These are phyloP conservation scores for Montipora capitata DNA, from an alignment of 92 coral and sea anemone species.

Conservation along the genomic window DNA sequence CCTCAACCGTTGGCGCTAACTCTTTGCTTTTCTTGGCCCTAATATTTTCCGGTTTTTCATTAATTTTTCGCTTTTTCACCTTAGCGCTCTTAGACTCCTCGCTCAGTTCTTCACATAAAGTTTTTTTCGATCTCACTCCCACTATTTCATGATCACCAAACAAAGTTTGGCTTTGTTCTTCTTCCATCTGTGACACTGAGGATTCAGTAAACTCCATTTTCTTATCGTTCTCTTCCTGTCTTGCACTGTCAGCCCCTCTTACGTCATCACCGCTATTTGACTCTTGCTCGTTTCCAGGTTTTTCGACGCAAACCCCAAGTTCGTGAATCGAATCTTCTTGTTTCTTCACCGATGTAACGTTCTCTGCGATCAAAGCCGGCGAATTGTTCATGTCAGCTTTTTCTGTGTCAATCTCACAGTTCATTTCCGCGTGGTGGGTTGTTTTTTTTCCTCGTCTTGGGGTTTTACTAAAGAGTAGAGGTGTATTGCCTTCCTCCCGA, in stretches of 20 bases:
- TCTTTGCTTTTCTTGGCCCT: not conserved
- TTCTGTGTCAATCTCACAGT: not conserved
- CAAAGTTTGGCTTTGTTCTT: not conserved
- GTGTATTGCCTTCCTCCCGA: not conserved
- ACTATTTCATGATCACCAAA: not conserved
- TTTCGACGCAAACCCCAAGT: not conserved
- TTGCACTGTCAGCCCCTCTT: not conserved
- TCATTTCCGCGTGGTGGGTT: not conserved
- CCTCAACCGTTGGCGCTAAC: not conserved
- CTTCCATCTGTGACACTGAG: not conserved
- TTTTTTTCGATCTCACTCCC: not conserved
- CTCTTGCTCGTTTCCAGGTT: not conserved
- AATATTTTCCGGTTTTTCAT: not conserved
- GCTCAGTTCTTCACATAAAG: not conserved
- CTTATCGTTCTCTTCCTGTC: not conserved
- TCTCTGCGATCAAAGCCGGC: not conserved
- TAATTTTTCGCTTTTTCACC: not conserved
- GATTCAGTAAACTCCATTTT: not conserved
- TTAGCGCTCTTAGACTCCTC: not conserved
- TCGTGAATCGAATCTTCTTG: not conserved
- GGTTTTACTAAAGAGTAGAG: constrained; percentile 19
- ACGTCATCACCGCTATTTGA: not conserved
- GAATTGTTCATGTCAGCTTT: not conserved
- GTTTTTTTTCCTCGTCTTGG: constrained; percentile 7
- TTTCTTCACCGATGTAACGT: not conserved